Evolutionary conservation across 1,140 invertebrate genomes (phyloP).

Genomic region (Trigoniulus corallinus): DNA sequence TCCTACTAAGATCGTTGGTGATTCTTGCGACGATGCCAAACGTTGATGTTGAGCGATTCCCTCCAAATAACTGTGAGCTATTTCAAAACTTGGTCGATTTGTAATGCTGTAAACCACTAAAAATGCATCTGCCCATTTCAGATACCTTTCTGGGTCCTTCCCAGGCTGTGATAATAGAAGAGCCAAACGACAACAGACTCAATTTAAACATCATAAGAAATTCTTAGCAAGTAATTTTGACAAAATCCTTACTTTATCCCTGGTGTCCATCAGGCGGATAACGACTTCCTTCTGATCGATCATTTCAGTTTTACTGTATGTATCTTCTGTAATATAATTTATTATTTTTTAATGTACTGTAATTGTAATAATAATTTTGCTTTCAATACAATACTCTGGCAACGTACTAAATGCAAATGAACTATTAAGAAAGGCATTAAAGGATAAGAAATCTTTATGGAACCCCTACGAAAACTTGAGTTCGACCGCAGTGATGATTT

Average conservation of each 20-base stretch:
- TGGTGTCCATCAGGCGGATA: conserved; percentile 30
- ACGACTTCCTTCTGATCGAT: conserved; percentile 25
- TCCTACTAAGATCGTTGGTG: conserved; percentile 27
- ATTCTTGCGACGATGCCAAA: conserved; percentile 15
- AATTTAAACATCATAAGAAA: background rate
- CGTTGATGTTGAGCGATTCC: conserved; percentile 22
- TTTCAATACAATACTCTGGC: no score
- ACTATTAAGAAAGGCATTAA: no score
- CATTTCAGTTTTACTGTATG: conserved; percentile 27
- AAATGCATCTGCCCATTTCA: conserved; percentile 29
- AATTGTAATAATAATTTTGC: background rate
- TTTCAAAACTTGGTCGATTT: conserved; percentile 23
- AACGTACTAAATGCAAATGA: no score
- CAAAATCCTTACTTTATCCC: conserved; percentile 17
- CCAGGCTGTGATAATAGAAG: conserved; percentile 1
- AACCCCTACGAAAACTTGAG: no score
- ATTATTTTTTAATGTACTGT: background rate
- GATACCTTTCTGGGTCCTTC: conserved; percentile 25
- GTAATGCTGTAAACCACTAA: conserved; percentile 30
- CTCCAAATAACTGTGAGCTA: conserved; percentile 24
- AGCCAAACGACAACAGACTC: background rate
- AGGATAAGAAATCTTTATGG: no score
- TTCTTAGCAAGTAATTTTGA: background rate
- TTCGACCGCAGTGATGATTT: no score
- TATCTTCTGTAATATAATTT: conserved; percentile 23